Percentiles rank a stretch among this genome's conserved stretches.
These are phyloP conservation scores for Triops longicaudatus DNA, from an alignment of 1,140 invertebrate species.

Conservation along the genomic window DNA sequence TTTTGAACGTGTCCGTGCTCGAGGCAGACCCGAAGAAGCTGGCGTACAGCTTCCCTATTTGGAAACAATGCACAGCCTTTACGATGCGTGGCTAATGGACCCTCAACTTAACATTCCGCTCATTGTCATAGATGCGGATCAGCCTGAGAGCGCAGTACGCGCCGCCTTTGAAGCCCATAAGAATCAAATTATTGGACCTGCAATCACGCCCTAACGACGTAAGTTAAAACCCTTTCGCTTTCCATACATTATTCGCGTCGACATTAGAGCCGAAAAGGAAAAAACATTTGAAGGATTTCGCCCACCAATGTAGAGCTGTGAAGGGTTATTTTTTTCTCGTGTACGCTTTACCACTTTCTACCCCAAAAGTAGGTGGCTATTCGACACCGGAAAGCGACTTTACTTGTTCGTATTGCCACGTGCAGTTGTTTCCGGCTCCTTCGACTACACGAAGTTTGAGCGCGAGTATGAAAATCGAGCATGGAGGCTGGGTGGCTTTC, in stretches of 20 bases:
- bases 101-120: not conserved
- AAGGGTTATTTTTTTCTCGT: not conserved
- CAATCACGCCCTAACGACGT: not conserved
- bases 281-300: not conserved
- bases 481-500: not conserved
- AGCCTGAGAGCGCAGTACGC: not conserved
- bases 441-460: not conserved
- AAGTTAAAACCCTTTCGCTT: not conserved
- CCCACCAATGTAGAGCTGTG: not conserved
- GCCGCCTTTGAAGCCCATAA: not conserved
- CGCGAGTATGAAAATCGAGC: not conserved
- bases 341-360: not conserved
- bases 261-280: not conserved
- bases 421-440: not conserved
- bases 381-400: conserved; percentile 1
- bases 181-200: not conserved
- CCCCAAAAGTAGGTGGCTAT: not conserved
- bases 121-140: conserved; percentile 20
- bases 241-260: not conserved
- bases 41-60: conserved; percentile 41
- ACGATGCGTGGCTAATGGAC: conserved; percentile 40
- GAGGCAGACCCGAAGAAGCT: conserved; percentile 46
- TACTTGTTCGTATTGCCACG: not conserved
- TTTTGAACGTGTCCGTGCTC: conserved; percentile 43
- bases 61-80: conserved; percentile 41